Percentiles rank a stretch among this genome's conserved stretches.
phyloP scores from a whole-genome alignment of 2,888 invertebrate genomes.

The Pandemis cinnamomeana region DNA sequence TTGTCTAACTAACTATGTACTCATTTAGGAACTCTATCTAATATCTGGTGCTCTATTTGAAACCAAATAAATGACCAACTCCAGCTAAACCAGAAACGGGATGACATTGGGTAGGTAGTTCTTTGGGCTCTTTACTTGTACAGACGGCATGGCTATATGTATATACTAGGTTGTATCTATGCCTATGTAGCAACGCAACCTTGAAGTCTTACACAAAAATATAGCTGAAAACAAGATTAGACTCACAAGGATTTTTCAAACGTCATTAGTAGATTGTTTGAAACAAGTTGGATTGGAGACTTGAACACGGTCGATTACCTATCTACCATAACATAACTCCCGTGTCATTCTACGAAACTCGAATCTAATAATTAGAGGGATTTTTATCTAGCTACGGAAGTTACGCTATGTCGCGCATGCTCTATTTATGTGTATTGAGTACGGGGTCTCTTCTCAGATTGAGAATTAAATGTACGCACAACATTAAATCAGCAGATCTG shows the following conservation, averaged over 20 bases:
- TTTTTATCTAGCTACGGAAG: too few species aligned
- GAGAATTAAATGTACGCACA: too few species aligned
- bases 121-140: background rate
- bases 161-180: background rate
- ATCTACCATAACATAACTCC: background rate
- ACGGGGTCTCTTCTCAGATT: too few species aligned
- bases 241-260: background rate
- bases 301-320: background rate
- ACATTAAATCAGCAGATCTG: too few species aligned
- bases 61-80: background rate
- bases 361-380: too few species aligned
- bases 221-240: background rate
- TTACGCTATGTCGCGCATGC: too few species aligned
- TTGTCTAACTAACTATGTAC: background rate
- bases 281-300: background rate
- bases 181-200: background rate
- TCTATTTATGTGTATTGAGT: too few species aligned
- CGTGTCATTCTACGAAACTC: too few species aligned
- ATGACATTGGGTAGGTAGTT: conserved; percentile 7
- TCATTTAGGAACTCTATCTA: too few species aligned
- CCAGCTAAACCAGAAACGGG: background rate
- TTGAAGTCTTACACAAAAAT: background rate
- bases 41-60: background rate
- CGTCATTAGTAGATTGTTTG: background rate
- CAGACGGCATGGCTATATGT: background rate